Conservation (phyloP, 92 coral and sea anemone species). For the Chrysogorgia sp. region DNA sequence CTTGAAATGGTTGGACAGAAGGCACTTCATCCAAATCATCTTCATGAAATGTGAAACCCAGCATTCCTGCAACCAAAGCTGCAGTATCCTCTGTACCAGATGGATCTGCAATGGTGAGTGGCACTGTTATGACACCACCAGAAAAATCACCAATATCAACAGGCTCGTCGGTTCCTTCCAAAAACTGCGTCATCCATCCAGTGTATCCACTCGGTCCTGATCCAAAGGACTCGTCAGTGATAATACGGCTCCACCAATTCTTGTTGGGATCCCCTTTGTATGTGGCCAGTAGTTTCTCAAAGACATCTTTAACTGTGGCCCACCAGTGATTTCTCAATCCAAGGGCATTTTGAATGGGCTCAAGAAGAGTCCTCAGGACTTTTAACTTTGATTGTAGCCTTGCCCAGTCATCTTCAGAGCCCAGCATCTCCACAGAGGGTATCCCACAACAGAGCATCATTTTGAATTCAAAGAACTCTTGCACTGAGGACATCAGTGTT, state of each 20-base stretch:
- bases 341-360: too few species aligned
- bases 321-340: conserved; percentile 52
- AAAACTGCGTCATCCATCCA: conserved; percentile 51
- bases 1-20: conserved; percentile 72
- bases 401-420: too few species aligned
- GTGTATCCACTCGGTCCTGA: conserved; percentile 32
- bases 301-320: conserved; percentile 48
- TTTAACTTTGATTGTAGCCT: too few species aligned
- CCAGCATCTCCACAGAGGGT: too few species aligned
- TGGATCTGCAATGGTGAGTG: conserved; percentile 38
- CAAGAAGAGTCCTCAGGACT: too few species aligned
- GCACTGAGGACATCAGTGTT: conserved; percentile 2
- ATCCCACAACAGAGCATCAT: too few species aligned
- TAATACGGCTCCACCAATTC: conserved; percentile 67
- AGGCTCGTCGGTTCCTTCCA: conserved; percentile 18
- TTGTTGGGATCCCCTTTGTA: conserved; percentile 52
- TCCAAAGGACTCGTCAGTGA: conserved; percentile 30
- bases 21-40: conserved; percentile 23
- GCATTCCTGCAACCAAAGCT: conserved; percentile 63
- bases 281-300: conserved; percentile 57
- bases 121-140: conserved; percentile 54
- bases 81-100: conserved; percentile 48
- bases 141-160: conserved; percentile 12
- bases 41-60: conserved; percentile 60
- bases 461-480: too few species aligned